Conservation (phyloP, 2,113 vertebrate genomes). For the Myotis davidii region DNA sequence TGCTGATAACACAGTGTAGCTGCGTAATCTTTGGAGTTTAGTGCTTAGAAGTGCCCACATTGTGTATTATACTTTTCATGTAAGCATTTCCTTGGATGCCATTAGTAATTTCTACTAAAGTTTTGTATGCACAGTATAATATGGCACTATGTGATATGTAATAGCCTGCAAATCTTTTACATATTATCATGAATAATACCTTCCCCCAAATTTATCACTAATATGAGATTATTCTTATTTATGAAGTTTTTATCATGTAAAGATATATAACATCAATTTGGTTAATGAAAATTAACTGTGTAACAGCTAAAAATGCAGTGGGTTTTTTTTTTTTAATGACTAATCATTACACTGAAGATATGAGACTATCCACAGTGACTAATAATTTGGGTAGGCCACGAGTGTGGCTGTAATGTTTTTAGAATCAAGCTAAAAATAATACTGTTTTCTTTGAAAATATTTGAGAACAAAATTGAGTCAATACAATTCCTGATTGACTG, state of each 20-base stretch:
- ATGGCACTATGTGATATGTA: background rate
- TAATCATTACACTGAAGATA: background rate
- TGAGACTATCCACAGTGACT: background rate
- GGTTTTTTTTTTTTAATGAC: background rate
- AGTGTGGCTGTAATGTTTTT: background rate
- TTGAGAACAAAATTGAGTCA: background rate
- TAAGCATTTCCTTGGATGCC: background rate
- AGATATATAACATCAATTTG: background rate
- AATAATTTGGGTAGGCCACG: background rate
- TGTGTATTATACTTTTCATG: background rate
- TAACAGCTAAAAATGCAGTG: background rate
- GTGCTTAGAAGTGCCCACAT: background rate
- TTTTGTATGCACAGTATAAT: background rate
- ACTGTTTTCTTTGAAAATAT: conserved; percentile 38
- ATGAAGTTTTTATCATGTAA: background rate
- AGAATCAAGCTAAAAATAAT: conserved; percentile 37
- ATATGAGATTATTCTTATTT: background rate
- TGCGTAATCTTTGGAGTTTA: background rate
- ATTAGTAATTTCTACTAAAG: background rate
- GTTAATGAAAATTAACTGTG: background rate
- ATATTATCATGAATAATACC: background rate
- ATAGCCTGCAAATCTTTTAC: background rate
- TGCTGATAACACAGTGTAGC: too few species aligned
- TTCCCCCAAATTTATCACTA: background rate
- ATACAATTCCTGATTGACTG: background rate